Evolutionary conservation across 1,140 invertebrate genomes (phyloP).

Genomic region (Procambarus clarkii): DNA sequence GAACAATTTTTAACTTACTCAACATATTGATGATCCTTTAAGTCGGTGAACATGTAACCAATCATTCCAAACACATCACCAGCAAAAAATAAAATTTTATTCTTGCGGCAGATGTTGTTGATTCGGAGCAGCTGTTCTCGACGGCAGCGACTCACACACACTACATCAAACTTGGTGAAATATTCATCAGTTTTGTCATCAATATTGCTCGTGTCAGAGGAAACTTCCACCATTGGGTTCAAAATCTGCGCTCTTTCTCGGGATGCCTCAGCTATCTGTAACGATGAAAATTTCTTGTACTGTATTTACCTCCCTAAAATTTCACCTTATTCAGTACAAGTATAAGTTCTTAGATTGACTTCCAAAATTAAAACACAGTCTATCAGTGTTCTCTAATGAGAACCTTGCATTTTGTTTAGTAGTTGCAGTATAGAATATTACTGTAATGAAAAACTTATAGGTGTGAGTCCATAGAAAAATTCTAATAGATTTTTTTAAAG

Average conservation of each 20-base stretch:
- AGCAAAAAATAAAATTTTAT: constrained; percentile 88
- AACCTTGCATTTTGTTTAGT: too few relatives aligned
- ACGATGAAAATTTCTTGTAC: constrained; percentile 63
- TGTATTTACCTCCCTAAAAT: too few relatives aligned
- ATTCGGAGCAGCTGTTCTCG: constrained; percentile 84
- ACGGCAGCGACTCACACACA: constrained; percentile 87
- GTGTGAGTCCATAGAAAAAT: too few relatives aligned
- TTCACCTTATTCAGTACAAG: too few relatives aligned
- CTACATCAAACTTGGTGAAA: constrained; percentile 89
- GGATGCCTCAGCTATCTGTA: constrained; percentile 89
- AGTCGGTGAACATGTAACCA: constrained; percentile 93
- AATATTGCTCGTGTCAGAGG: constrained; percentile 81
- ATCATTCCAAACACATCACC: constrained; percentile 95
- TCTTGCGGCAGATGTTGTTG: constrained; percentile 86
- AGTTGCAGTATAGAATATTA: too few relatives aligned
- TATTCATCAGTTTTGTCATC: constrained; percentile 81
- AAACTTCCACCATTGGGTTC: constrained; percentile 94
- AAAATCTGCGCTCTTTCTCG: constrained; percentile 85
- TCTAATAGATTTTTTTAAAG: too few relatives aligned
- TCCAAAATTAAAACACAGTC: too few relatives aligned
- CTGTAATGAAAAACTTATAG: too few relatives aligned
- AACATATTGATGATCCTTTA: constrained; percentile 89
- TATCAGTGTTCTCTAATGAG: too few relatives aligned
- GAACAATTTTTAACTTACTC: constrained; percentile 81
- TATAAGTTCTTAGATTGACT: too few relatives aligned